Evolutionary conservation across 2,888 invertebrate species (phyloP).

Genomic region (Alloplasta piceator): DNA sequence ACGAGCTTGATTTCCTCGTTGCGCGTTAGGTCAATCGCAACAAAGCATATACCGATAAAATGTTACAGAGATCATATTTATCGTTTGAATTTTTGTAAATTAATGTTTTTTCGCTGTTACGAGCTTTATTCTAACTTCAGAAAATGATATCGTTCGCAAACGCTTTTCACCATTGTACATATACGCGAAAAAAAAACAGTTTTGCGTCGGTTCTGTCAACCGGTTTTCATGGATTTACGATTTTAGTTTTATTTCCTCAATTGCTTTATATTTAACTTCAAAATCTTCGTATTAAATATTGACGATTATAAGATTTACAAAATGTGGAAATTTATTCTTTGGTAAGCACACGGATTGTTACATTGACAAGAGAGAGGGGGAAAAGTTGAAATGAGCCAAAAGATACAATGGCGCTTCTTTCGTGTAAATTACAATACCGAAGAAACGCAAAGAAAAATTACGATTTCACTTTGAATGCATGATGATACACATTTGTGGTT

Average conservation of each 20-base stretch:
- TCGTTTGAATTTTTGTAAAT: too few species aligned
- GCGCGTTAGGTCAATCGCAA: too few species aligned
- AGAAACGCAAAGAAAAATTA: neutral
- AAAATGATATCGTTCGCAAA: neutral
- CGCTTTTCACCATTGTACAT: slow-evolving; percentile 18
- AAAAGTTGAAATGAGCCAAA: too few species aligned
- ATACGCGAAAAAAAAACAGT: slow-evolving; percentile 1
- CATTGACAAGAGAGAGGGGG: too few species aligned
- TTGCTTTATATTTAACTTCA: neutral
- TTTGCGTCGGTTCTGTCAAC: neutral
- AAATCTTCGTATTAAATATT: neutral
- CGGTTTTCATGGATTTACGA: neutral
- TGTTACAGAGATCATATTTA: too few species aligned
- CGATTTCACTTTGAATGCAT: neutral
- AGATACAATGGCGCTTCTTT: too few species aligned
- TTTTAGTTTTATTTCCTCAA: neutral
- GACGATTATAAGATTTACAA: neutral
- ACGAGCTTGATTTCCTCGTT: too few species aligned
- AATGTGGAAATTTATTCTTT: neutral
- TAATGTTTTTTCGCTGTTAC: too few species aligned
- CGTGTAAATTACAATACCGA: neutral
- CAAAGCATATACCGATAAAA: too few species aligned
- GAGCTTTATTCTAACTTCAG: neutral
- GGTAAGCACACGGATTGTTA: too few species aligned
- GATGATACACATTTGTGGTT: slow-evolving; percentile 8